A percentile compares a stretch with the other conserved stretches of the same genome.
phyloP scores from a whole-genome alignment of 2,113 vertebrate genomes.

The Miniopterus natalensis region DNA sequence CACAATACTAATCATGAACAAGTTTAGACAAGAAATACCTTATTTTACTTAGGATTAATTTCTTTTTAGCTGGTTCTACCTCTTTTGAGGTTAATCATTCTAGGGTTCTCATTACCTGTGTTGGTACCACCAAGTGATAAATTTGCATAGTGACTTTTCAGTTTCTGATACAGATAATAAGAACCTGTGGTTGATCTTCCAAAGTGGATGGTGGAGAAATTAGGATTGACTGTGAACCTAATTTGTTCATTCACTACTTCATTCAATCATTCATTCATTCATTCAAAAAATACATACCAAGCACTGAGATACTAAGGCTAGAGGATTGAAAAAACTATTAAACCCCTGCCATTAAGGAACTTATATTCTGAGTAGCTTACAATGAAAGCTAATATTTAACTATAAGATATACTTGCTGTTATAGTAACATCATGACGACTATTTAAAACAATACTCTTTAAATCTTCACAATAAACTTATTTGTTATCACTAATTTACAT shows the following conservation, averaged over 20 bases:
- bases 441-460: not conserved
- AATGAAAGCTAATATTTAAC: slow-evolving; percentile 6
- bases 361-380: not conserved
- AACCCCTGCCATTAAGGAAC: not conserved
- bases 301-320: not conserved
- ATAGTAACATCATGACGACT: not conserved
- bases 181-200: not conserved
- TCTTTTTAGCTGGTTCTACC: not conserved
- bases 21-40: not conserved
- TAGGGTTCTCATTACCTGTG: not conserved
- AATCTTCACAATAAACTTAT: slow-evolving; percentile 23
- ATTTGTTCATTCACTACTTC: not conserved
- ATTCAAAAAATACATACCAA: not conserved
- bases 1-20: not conserved
- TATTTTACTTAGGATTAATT: not conserved
- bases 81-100: not conserved
- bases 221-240: not conserved
- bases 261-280: slow-evolving; percentile 32
- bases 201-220: not conserved
- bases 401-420: not conserved
- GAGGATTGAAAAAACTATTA: not conserved
- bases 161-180: slow-evolving; percentile 8
- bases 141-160: not conserved
- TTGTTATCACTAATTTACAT: not conserved
- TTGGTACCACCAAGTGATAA: not conserved